A percentile compares a stretch with the other conserved stretches of the same genome.
These are phyloP conservation scores for Bombus pyrosoma DNA, from an alignment of 1,140 invertebrate genomes.

Conservation along the genomic window DNA sequence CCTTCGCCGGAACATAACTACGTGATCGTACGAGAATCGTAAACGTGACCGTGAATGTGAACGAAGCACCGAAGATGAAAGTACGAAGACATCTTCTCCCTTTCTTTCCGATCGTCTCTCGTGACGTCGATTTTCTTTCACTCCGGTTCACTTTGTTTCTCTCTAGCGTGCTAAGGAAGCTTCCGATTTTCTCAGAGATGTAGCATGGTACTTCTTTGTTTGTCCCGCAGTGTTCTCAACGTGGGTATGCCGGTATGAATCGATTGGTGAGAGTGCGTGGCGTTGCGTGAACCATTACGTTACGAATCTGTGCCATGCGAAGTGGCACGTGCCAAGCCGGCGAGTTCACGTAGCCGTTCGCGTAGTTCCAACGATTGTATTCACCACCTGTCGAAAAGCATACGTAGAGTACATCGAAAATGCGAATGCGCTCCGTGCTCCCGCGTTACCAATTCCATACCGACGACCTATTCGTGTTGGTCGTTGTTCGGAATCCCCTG, in stretches of 20 bases:
- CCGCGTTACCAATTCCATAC: not conserved
- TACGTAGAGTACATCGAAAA: slow-evolving; percentile 60
- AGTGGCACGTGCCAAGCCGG: slow-evolving; percentile 82
- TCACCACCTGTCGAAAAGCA: slow-evolving; percentile 83
- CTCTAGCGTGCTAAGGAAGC: slow-evolving; percentile 31
- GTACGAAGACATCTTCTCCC: slow-evolving; percentile 14
- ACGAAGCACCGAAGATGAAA: slow-evolving; percentile 27
- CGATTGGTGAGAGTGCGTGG: slow-evolving; percentile 82
- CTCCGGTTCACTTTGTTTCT: not conserved
- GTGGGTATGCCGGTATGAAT: slow-evolving; percentile 78
- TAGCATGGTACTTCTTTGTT: slow-evolving; percentile 67
- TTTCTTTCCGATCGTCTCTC: not conserved
- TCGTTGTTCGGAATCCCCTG: no score
- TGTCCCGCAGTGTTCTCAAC: slow-evolving; percentile 60
- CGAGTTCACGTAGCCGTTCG: slow-evolving; percentile 82
- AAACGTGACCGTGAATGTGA: slow-evolving; percentile 13
- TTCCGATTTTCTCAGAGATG: slow-evolving; percentile 30
- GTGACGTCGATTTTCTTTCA: not conserved
- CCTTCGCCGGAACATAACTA: not conserved
- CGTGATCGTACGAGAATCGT: not conserved
- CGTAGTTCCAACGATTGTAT: slow-evolving; percentile 81
- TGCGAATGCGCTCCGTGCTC: slow-evolving; percentile 2
- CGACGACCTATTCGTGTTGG: no score
- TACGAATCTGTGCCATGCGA: slow-evolving; percentile 81
- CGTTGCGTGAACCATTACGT: slow-evolving; percentile 83